phyloP scores from a whole-genome alignment of 1,140 invertebrate species.

The Drosophila ananassae region DNA sequence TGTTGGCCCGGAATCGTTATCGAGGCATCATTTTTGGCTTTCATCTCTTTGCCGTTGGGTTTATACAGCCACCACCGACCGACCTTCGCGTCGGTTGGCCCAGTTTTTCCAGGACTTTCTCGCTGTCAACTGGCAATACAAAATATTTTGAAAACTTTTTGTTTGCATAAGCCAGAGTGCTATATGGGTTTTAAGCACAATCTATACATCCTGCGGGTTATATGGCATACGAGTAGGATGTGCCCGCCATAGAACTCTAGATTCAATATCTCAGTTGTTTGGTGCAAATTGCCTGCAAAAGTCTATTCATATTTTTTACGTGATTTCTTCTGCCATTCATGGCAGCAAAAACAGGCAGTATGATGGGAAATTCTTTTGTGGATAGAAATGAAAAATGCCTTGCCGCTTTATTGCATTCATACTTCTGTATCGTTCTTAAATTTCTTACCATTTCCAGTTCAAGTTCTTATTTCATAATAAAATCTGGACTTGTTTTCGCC shows the following conservation, averaged over 20 bases:
- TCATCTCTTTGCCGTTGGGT: conserved; percentile 41
- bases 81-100: background rate
- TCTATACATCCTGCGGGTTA: background rate
- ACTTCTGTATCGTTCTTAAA: conserved; percentile 42
- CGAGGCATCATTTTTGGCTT: conserved; percentile 47
- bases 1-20: conserved; percentile 36
- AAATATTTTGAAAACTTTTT: conserved; percentile 45
- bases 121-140: conserved; percentile 27
- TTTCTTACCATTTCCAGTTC: conserved; percentile 8
- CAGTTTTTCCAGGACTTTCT: background rate
- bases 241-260: conserved; percentile 5
- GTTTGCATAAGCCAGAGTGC: conserved; percentile 39
- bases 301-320: conserved; percentile 34
- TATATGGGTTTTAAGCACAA: conserved; percentile 14
- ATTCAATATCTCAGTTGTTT: conserved; percentile 30
- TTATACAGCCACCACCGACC: background rate
- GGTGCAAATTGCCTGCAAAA: conserved; percentile 41
- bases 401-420: conserved; percentile 27
- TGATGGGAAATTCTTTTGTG: conserved; percentile 41
- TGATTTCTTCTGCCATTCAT: conserved; percentile 11
- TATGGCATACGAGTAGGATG: background rate
- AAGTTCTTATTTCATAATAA: conserved; percentile 8
- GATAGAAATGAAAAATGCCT: conserved; percentile 20
- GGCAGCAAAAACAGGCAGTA: background rate
- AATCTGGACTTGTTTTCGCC: conserved; percentile 11